Percentiles rank a stretch among this genome's conserved stretches.
These are phyloP conservation scores for Labrus mixtus DNA, from an alignment of 2,113 vertebrate species.

Conservation along the genomic window DNA sequence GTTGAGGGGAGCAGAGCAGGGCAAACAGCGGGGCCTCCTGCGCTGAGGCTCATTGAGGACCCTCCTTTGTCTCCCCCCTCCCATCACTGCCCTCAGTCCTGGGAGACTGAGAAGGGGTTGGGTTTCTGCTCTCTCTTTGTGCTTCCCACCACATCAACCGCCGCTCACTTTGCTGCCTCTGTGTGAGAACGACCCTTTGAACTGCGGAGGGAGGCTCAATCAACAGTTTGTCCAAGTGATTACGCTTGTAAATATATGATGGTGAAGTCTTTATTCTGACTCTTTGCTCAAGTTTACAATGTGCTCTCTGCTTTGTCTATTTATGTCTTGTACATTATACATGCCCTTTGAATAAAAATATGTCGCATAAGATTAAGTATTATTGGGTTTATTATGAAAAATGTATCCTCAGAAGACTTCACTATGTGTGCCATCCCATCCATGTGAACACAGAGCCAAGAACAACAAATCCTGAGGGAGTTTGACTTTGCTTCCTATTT, in stretches of 20 bases:
- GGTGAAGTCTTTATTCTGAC: background rate
- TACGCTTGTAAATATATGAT: background rate
- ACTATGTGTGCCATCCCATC: background rate
- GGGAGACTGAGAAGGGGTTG: constrained; percentile 54
- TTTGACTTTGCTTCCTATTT: too few relatives aligned
- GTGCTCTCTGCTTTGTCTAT: background rate
- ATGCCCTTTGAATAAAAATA: background rate
- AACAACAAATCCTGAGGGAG: too few relatives aligned
- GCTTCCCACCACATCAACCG: constrained; percentile 40
- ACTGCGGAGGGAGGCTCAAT: constrained; percentile 35
- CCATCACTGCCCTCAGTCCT: constrained; percentile 48
- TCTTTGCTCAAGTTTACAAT: background rate
- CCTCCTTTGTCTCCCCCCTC: constrained; percentile 50
- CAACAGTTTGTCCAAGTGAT: constrained; percentile 14
- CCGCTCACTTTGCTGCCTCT: constrained; percentile 63
- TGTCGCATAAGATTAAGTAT: background rate
- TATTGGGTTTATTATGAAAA: constrained; percentile 9
- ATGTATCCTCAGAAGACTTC: background rate
- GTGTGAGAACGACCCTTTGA: constrained; percentile 53
- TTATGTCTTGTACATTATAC: constrained; percentile 1
- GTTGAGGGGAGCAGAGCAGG: constrained; percentile 45
- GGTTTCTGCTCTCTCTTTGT: constrained; percentile 61
- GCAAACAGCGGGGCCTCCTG: constrained; percentile 59
- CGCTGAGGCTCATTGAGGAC: constrained; percentile 44
- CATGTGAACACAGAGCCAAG: too few relatives aligned